phyloP scores from a whole-genome alignment of 2,888 invertebrate genomes.

The Eupeodes latifasciatus region DNA sequence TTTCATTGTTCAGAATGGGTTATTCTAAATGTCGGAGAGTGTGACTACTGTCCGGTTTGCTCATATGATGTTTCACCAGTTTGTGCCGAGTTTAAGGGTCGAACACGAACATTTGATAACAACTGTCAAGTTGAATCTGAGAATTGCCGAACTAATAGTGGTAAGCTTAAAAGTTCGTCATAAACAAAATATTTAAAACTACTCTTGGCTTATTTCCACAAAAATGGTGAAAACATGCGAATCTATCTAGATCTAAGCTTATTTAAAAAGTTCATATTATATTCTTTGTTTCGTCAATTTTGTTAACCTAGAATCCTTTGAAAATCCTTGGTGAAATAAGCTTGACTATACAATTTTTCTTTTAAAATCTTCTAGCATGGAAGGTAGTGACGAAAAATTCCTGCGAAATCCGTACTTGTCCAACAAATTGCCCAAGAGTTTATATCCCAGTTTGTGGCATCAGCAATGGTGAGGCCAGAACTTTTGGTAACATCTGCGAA shows the following conservation, averaged over 20 bases:
- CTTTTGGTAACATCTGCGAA: slow-evolving; percentile 52
- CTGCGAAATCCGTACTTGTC: slow-evolving; percentile 32
- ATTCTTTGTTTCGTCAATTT: too few species aligned
- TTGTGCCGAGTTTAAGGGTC: slow-evolving; percentile 47
- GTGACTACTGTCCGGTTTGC: slow-evolving; percentile 60
- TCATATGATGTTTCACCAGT: slow-evolving; percentile 38
- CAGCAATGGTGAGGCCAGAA: slow-evolving; percentile 24
- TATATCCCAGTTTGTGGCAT: slow-evolving; percentile 54
- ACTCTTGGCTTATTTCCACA: too few species aligned
- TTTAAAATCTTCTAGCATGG: slow-evolving; percentile 37
- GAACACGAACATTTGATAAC: slow-evolving; percentile 42
- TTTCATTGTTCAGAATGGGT: slow-evolving; percentile 49
- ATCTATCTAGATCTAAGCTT: too few species aligned
- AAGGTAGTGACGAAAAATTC: slow-evolving; percentile 37
- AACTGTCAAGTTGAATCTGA: slow-evolving; percentile 56
- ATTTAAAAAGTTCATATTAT: too few species aligned
- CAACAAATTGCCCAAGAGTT: slow-evolving; percentile 39
- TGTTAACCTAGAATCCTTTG: too few species aligned
- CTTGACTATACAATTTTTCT: neutral
- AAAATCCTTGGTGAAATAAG: neutral
- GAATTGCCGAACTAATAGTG: slow-evolving; percentile 58
- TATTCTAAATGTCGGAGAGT: slow-evolving; percentile 37
- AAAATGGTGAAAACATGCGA: too few species aligned
- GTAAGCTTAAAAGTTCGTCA: slow-evolving; percentile 17
- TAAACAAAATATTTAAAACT: neutral